phyloP scores from a whole-genome alignment of 92 coral and sea anemone species.

The Bergia sp. region DNA sequence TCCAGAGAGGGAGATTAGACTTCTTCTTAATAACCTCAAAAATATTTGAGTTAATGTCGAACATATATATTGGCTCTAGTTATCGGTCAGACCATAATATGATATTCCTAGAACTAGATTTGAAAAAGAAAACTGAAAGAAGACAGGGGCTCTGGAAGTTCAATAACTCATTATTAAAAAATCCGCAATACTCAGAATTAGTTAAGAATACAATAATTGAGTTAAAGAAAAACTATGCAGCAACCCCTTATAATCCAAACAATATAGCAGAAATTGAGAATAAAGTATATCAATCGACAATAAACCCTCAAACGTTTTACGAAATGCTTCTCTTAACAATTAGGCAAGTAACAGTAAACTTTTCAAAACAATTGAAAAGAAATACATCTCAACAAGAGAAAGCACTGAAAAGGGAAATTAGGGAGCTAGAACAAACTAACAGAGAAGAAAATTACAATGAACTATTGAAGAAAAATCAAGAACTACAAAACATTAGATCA shows the following conservation, averaged over 20 bases:
- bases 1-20: not conserved
- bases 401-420: conserved; percentile 10
- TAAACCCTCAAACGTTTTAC: not conserved
- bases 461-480: not conserved
- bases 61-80: not conserved
- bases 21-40: not conserved
- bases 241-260: not conserved
- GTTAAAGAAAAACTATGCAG: not conserved
- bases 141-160: not conserved
- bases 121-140: conserved; percentile 10
- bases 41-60: not conserved
- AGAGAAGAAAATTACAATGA: not conserved
- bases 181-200: not conserved
- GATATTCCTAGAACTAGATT: conserved; percentile 12
- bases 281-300: not conserved
- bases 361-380: not conserved
- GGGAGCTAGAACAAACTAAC: conserved; percentile 1
- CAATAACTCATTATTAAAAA: not conserved
- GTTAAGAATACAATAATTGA: not conserved
- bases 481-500: conserved; percentile 10
- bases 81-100: conserved; percentile 15
- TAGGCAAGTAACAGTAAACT: not conserved
- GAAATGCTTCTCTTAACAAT: not conserved
- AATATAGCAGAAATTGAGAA: not conserved
- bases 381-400: conserved; percentile 11